Evolutionary conservation across 1,140 invertebrate genomes (phyloP), one percentile per base, ranked within the genome.

Genomic region (Xylocopa sonorina): DNA sequence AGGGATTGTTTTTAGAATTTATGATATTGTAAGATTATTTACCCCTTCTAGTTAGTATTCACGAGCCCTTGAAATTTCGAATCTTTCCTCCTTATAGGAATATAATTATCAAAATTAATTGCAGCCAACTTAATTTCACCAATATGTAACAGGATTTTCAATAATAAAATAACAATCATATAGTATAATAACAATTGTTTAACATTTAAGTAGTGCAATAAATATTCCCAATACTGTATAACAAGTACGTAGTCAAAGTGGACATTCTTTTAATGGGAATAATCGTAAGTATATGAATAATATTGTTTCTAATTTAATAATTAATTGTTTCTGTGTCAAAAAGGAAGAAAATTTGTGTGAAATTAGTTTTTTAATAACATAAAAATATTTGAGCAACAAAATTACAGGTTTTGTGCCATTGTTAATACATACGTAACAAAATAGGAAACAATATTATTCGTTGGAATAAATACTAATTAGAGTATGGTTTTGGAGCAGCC

Each of bases 391-490:
- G 16, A 53, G 9, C 0, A 53, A 53, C 57, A 41, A 62, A 58
- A 32, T 16, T 58, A 63, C 2, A 46, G 41, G 4, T 24, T 62
- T 57, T 29, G 24, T 12, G 18, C 29, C 29, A 34, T 1, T 16
- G 18, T 10, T 16, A 12, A 48, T 9, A 50, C 29, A 34, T 50
- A 41, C 10, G 34, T 69, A 72, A 73, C 43, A 63, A 74, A 27
- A 32, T 51, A 41, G 16, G 51, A 60, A 73, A 74, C 57, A 50
- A n/a, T 72, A 38, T 73, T 18, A 50, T 50, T 9, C 18, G 18
- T 57, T 41, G 43, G 27, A 74, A 63, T 74, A 74, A 74, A 74
- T 74, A 62, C 62, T 34, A 38, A 3, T 48, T 27, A 2, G 27
- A 24, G 12, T 60, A 18, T 34, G 27, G 5, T 10, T 21, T 43